These are phyloP conservation scores for Artibeus jamaicensis DNA, from an alignment of 2,797 vertebrate species.

Conservation along the genomic window DNA sequence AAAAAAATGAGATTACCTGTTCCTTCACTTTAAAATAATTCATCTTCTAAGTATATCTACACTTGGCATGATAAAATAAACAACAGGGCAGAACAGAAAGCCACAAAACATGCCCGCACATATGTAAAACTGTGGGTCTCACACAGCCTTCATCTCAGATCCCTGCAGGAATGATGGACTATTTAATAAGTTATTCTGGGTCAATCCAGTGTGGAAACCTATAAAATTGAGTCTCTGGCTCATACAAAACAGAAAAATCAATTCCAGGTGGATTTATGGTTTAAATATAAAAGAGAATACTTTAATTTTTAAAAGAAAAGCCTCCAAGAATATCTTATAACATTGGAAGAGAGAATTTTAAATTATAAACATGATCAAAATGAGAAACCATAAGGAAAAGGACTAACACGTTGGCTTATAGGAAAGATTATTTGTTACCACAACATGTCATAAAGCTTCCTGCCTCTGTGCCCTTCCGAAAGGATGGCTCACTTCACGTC, in stretches of 20 bases:
- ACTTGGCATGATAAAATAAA: neutral
- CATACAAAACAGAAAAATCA: neutral
- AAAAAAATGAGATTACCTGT: neutral
- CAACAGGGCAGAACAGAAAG: neutral
- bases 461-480: fast-evolving
- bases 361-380: neutral
- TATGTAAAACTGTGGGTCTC: neutral
- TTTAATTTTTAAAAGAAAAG: conserved; percentile 35
- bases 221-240: neutral
- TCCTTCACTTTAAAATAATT: neutral
- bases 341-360: neutral
- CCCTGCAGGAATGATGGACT: neutral
- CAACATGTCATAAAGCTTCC: neutral
- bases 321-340: neutral
- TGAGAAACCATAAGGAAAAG: neutral
- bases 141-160: neutral
- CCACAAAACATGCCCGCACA: neutral
- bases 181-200: neutral
- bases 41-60: neutral
- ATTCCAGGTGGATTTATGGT: conserved; percentile 28
- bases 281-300: conserved; percentile 51
- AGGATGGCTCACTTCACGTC: neutral
- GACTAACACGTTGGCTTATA: neutral
- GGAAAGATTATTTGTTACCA: neutral
- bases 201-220: neutral